These are phyloP conservation scores for Eupsilia transversa DNA, from an alignment of 2,888 invertebrate genomes.

Conservation along the genomic window DNA sequence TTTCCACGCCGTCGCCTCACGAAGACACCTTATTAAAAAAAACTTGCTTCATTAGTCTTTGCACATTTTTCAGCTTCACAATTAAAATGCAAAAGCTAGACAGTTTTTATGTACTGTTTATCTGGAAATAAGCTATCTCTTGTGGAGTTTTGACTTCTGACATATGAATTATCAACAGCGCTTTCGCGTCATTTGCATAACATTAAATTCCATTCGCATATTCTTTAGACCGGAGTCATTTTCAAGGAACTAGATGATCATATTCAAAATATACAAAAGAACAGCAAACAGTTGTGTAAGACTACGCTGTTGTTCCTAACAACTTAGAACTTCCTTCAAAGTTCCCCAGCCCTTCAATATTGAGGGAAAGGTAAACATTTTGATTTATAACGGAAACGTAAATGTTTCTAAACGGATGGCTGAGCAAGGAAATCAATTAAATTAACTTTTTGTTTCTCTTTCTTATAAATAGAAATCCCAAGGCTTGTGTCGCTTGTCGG, in stretches of 20 bases:
- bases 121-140: not conserved
- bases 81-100: slow-evolving; percentile 27
- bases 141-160: not conserved
- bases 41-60: slow-evolving; percentile 44
- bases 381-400: slow-evolving; percentile 27
- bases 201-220: not conserved
- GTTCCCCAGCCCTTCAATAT: slow-evolving; percentile 15
- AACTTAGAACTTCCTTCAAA: slow-evolving; percentile 21
- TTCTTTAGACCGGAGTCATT: not conserved
- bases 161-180: not conserved
- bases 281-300: slow-evolving; percentile 23
- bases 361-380: slow-evolving; percentile 38
- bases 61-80: slow-evolving; percentile 32
- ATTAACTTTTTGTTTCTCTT: slow-evolving; percentile 26
- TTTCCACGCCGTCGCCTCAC: slow-evolving; percentile 16
- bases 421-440: slow-evolving; percentile 19
- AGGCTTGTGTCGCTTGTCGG: too few species aligned
- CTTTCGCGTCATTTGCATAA: not conserved
- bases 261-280: slow-evolving; percentile 20
- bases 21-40: slow-evolving; percentile 47
- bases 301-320: slow-evolving; percentile 34
- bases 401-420: not conserved
- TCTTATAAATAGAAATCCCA: not conserved
- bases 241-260: slow-evolving; percentile 8
- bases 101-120: not conserved